Conservation (phyloP, 2,888 invertebrate species). For the Oegoconia quadripuncta region DNA sequence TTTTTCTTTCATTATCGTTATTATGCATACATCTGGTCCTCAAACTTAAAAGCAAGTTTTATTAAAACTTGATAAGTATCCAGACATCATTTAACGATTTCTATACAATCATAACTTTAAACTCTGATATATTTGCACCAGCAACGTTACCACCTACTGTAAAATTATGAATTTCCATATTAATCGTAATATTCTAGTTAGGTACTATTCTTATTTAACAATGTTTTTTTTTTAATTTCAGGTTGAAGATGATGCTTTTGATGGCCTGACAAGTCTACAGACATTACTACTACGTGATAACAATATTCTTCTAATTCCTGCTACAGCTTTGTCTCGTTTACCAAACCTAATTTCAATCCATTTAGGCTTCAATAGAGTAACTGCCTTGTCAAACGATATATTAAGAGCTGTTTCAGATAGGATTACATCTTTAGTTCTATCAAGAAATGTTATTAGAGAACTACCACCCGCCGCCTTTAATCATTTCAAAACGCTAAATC, state of each 20-base stretch:
- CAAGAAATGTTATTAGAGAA: slow-evolving; percentile 92
- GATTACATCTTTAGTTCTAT: slow-evolving; percentile 85
- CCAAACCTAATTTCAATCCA: slow-evolving; percentile 86
- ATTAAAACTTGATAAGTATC: no score
- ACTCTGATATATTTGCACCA: background rate
- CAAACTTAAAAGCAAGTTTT: no score
- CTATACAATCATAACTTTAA: no score
- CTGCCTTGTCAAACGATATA: slow-evolving; percentile 89
- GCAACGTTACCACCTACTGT: no score
- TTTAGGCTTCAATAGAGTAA: slow-evolving; percentile 92
- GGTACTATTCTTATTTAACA: background rate
- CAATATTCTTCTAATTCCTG: slow-evolving; percentile 91
- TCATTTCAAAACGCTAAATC: slow-evolving; percentile 84
- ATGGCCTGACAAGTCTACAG: slow-evolving; percentile 87
- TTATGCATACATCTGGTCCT: no score
- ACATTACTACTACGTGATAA: slow-evolving; percentile 91
- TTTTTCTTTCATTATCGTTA: background rate
- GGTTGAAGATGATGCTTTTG: slow-evolving; percentile 94
- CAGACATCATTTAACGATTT: no score
- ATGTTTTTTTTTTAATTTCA: slow-evolving; percentile 47
- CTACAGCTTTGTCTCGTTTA: slow-evolving; percentile 88
- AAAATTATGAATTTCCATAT: no score
- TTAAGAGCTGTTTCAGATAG: slow-evolving; percentile 85
- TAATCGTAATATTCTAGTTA: no score
- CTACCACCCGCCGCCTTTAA: slow-evolving; percentile 89